Evolutionary conservation across 2,888 invertebrate genomes (phyloP), one percentile per base, ranked within the genome.

Genomic region (Polydrusus tereticollis): DNA sequence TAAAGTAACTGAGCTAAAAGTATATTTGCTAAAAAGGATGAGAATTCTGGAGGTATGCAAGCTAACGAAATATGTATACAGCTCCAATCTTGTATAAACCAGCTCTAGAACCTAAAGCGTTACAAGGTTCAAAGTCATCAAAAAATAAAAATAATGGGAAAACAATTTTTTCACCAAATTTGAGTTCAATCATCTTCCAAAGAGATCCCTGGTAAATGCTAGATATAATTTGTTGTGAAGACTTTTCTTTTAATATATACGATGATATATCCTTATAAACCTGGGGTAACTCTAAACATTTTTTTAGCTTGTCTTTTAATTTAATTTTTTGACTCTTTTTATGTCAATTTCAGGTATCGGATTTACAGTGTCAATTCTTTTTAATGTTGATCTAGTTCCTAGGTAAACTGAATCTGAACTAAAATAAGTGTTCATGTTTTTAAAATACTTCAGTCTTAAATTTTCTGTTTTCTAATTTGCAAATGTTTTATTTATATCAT

Each of bases 21-120:
- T 29, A 68, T 72, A 18, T 72, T 72, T 23, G 62, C 62, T 21
- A 72, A 45, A 10, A 21, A 16, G 1, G 63, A 72, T 2, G 63
- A 5, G 62, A 23, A 72, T 8, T 62, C 10, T 26, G 63, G 55
- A n/a, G 72, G 72, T 2, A 72, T 68, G 29, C 68, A 60, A 10
- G 63, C 67, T 29, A 72, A 58, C 45, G 70, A 43, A 36, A 36
- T 14, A 70, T 45, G 43, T 69, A 70, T 1, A 70, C 59, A 5
- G 58, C 70, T 10, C 70, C 70, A 1, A 70, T 70, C 43, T 70
- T 70, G 45, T 70, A 70, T 1, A 45, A 4, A 2, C 64, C 70
- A 4, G 70, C 65, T 58, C 65, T 55, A 1, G 65, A 65, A 18
- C 70, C 70, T 36, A 70, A 66, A 23, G 65, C 38, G 45, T 70